Evolutionary conservation across 2,113 vertebrate species (phyloP).

Genomic region (Bambusicola thoracicus): DNA sequence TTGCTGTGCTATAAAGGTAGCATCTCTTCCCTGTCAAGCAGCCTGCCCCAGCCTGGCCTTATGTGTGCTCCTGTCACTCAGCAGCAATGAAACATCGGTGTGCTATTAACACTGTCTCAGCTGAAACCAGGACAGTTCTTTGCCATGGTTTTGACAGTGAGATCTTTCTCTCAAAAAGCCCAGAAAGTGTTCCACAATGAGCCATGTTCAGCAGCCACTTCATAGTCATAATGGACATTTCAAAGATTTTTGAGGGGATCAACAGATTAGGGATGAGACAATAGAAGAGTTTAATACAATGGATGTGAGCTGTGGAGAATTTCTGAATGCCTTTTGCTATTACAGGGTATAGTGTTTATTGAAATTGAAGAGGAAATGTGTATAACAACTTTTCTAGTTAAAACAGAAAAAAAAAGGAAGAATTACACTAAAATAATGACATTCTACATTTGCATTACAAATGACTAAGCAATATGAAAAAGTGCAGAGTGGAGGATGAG

Average conservation of each 20-base stretch:
- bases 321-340: not conserved
- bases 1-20: no score
- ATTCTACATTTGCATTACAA: not conserved
- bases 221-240: not conserved
- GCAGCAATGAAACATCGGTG: no score
- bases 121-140: not conserved
- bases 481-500: not conserved
- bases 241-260: not conserved
- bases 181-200: not conserved
- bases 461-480: accelerated
- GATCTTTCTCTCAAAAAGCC: not conserved
- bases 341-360: not conserved
- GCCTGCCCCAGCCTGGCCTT: no score
- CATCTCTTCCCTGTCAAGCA: no score
- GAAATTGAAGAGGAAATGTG: not conserved
- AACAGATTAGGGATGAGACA: not conserved
- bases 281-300: not conserved
- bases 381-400: not conserved
- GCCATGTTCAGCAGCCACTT: not conserved
- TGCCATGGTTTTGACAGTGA: not conserved
- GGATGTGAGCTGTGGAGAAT: not conserved
- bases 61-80: no score
- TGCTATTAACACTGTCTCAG: no score
- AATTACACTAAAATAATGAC: not conserved
- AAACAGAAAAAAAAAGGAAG: not conserved